Evolutionary conservation across 2,797 vertebrate genomes (phyloP).

Genomic region (Danio tinwini): DNA sequence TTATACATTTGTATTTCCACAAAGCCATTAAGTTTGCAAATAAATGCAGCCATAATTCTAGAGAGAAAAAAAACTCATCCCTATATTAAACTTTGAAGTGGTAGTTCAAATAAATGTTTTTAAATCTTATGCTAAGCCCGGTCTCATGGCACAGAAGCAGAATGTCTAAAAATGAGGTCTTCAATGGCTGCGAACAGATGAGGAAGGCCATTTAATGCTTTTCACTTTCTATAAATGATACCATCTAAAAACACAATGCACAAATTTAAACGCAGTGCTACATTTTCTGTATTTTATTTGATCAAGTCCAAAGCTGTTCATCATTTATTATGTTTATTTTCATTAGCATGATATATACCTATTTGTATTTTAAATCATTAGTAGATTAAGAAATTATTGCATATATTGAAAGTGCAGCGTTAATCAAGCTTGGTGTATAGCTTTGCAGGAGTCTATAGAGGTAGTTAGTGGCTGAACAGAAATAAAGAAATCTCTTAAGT

Average conservation of each 20-base stretch:
- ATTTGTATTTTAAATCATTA: not conserved
- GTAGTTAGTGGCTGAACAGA: constrained; percentile 50
- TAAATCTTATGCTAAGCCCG: too few species aligned
- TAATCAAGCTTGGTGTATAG: not conserved
- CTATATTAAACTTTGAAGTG: too few species aligned
- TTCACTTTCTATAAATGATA: not conserved
- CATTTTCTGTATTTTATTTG: not conserved
- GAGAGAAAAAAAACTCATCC: too few species aligned
- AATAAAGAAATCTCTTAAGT: not conserved
- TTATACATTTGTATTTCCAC: too few species aligned
- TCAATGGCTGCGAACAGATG: too few species aligned
- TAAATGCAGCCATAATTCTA: too few species aligned
- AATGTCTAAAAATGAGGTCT: too few species aligned
- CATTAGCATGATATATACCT: not conserved
- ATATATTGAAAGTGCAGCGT: not conserved
- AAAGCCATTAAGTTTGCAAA: too few species aligned
- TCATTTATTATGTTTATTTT: not conserved
- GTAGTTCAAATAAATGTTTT: too few species aligned
- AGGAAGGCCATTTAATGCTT: not conserved
- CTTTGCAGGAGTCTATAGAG: constrained; percentile 40
- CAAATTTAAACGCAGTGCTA: not conserved
- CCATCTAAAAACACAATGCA: not conserved
- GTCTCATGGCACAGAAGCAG: too few species aligned
- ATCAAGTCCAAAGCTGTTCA: not conserved
- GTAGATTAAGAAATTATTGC: not conserved